Evolutionary conservation across 2,888 invertebrate genomes (phyloP).

Genomic region (Pyrrhosoma nymphula): DNA sequence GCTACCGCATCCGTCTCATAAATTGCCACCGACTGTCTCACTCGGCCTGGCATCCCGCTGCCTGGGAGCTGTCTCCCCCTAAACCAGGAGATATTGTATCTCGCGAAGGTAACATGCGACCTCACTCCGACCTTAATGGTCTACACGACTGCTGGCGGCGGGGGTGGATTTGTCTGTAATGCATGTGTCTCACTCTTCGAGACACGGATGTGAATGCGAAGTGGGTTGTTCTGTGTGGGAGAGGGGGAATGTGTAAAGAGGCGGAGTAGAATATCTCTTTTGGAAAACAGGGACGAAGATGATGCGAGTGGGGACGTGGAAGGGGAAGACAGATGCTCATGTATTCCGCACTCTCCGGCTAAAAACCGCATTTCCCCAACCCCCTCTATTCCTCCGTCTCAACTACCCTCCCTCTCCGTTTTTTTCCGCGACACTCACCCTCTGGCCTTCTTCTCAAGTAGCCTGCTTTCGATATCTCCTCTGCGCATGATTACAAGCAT

Average conservation of each 20-base stretch:
- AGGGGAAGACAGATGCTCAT: neutral
- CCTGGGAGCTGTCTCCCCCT: neutral
- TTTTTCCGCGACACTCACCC: too few species aligned
- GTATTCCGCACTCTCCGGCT: neutral
- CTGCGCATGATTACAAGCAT: too few species aligned
- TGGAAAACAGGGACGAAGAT: neutral
- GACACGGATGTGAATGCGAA: slow-evolving; percentile 31
- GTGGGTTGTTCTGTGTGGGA: neutral
- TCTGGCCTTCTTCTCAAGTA: too few species aligned
- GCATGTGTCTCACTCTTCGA: neutral
- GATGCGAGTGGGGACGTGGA: neutral
- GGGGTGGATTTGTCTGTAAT: slow-evolving; percentile 1
- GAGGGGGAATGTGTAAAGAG: neutral
- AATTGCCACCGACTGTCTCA: neutral
- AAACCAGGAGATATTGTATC: neutral
- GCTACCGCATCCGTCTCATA: neutral
- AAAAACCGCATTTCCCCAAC: neutral
- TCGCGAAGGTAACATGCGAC: neutral
- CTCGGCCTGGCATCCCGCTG: neutral
- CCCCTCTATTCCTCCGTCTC: neutral
- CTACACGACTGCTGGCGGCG: neutral
- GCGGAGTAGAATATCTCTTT: neutral
- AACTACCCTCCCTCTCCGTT: too few species aligned
- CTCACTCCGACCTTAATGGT: neutral
- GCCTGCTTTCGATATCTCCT: too few species aligned